phyloP scores from a whole-genome alignment of 2,113 vertebrate genomes.

The Pollachius pollachius region DNA sequence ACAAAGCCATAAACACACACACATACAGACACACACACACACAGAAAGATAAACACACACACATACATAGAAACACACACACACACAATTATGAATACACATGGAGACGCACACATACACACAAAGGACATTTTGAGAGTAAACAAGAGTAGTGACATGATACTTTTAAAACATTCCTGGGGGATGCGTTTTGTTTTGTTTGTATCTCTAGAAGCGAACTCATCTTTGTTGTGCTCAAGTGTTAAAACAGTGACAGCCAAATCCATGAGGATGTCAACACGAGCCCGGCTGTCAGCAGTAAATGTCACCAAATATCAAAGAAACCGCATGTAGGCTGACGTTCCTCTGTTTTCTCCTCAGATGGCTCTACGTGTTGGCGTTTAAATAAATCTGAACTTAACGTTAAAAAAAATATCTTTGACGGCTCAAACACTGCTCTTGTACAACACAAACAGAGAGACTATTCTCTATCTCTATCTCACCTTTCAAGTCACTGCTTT shows the following conservation, averaged over 20 bases:
- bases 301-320: neutral
- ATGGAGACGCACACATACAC: neutral
- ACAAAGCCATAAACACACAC: too few relatives aligned
- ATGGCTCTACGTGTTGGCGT: too few relatives aligned
- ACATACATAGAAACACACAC: neutral
- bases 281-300: neutral
- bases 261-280: neutral
- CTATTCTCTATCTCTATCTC: too few relatives aligned
- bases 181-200: constrained; percentile 1
- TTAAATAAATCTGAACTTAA: too few relatives aligned
- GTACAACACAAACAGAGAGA: too few relatives aligned
- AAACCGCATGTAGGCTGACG: too few relatives aligned
- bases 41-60: neutral
- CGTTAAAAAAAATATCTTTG: too few relatives aligned
- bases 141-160: neutral
- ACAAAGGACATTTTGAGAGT: too few relatives aligned
- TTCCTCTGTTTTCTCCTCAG: too few relatives aligned
- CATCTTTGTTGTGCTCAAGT: neutral
- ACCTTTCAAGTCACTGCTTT: too few relatives aligned
- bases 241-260: neutral
- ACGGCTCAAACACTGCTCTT: too few relatives aligned
- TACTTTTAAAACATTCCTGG: neutral
- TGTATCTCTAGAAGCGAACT: neutral
- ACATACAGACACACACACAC: neutral
- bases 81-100: neutral